A percentile compares a stretch with the other conserved stretches of the same genome.
Conservation (phyloP, 35 echinoderm and acorn worm genomes). For the Ophioderma brevispina region DNA sequence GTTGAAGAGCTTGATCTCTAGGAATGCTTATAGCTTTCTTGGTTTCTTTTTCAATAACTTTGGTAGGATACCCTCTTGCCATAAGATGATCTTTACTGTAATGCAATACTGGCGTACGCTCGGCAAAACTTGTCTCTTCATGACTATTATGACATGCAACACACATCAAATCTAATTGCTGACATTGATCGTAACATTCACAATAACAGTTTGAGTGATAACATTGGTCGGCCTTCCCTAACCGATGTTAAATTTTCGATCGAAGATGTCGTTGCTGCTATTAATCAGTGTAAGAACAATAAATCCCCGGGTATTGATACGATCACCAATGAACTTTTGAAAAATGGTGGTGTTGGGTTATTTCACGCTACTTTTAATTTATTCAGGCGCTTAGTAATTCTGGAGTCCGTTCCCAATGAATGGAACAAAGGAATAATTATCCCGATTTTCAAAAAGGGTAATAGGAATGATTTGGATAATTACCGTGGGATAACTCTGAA, state of each 20-base stretch:
- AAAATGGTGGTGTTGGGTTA: background rate
- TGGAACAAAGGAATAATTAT: conserved; percentile 9
- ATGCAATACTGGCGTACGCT: no score
- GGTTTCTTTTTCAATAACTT: no score
- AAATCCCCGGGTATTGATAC: background rate
- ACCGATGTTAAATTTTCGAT: background rate
- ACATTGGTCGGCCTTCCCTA: no score
- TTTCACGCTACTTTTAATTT: background rate
- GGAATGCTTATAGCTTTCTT: no score
- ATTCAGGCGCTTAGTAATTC: background rate
- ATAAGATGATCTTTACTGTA: no score
- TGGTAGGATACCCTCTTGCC: no score
- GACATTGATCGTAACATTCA: no score
- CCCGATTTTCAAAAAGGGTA: background rate
- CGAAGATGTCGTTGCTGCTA: background rate
- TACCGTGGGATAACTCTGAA: background rate
- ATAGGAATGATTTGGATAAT: background rate
- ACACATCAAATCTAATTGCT: no score
- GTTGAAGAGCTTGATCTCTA: no score
- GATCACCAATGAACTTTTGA: background rate
- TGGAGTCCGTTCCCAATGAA: background rate
- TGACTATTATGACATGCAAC: no score
- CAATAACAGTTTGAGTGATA: no score
- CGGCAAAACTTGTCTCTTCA: no score
- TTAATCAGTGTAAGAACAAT: background rate